Evolutionary conservation across 2,113 vertebrate genomes (phyloP), one percentile per base, ranked within the genome.

Genomic region (Sapayoa aenigma): DNA sequence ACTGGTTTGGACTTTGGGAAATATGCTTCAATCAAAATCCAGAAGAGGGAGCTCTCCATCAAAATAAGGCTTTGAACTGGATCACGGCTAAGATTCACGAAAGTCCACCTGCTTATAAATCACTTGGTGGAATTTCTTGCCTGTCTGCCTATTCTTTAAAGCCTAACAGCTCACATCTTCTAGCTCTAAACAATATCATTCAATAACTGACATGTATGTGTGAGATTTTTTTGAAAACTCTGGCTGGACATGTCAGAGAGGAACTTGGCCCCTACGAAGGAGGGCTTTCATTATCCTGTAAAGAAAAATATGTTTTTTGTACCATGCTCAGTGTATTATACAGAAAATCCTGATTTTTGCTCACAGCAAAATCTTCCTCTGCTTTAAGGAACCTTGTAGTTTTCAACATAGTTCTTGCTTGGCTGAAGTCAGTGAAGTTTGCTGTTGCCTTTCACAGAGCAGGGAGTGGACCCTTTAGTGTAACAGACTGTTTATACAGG

Each of bases 11-110:
- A 63, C 33, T 80, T 42, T 0, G 41, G 79, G 76, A 94, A 80
- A 24, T 44, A 60, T 2, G 22, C 65, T 93, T 89, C 93, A 74
- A 53, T 79, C 59, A 68, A 80, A 87, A 72, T 84, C 97, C 96
- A 91, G 95, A 65, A 97, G 96, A 95, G 96, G 97, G 97, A 95
- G 96, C 95, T 52, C 96, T 97, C 71, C 78, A 91, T 96, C 89
- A 97, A 93, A 97, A 41, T 47, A 95, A 95, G 55, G 55, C 52
- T 66, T 35, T 62, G 24, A 53, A 50, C 66, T 95, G 87, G 93
- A 58, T 30, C 18, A 5, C 0, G 2, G 86, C 90, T 82, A 90
- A 85, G 50, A 80, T 41, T 66, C 79, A 76, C 65, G 66, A 46
- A 91, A 87, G 88, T 93, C 68, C 82, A 91, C 90, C 86, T 94